Base-by-base conservation (phyloP, 1,140 invertebrate species). In the Apis laboriosa region DNA sequence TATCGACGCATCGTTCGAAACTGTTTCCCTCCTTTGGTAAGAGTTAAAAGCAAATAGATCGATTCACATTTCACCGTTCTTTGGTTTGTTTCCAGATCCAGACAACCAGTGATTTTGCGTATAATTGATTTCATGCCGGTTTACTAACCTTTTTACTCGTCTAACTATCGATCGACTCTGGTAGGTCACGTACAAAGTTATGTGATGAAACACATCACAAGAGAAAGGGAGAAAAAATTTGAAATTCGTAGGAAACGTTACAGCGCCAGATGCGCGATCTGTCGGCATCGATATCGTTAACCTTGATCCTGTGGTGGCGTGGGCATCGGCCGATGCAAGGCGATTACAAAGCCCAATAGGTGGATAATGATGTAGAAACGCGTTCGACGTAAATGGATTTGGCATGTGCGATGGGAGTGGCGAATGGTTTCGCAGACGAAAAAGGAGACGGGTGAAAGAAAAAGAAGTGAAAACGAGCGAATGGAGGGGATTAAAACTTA, bases 371-470 rank as follows among this genome's bases (percentile, higher is more conserved):
- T 58, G 60, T 51, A 74, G 71, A 75, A 80, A 80, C 71, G 71
- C 70, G 78, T 80, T 55, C 58, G 58, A 73, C 71, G 78, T 80
- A 75, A 80, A 80, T 75, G 78, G 78, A 80, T 80, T 80, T 75
- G 78, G 78, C 78, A 75, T 80, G 61, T 80, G 78, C 71, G 71
- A 56, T 64, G 58, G 78, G 58, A 66, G 70, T 55, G 61, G 78
- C 60, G 60, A 80, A 53, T 49, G 67, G 71, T 75, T 60, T 70
- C 70, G 19, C 71, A 34, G 71, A 34, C 71, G 71, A 74, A 78
- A 71, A 63, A 78, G 64, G 80, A 43, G 43, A 51, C 51, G 53
- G 53, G 55, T 70, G 56, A 60, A 53, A 82, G 66, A 53, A 24
- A 68, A 60, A 43, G 28, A 66, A 28, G 9, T 17, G 19, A 64